These are phyloP conservation scores for Rhinopomastus cyanomelas DNA, from an alignment of 2,113 vertebrate genomes.

Conservation along the genomic window DNA sequence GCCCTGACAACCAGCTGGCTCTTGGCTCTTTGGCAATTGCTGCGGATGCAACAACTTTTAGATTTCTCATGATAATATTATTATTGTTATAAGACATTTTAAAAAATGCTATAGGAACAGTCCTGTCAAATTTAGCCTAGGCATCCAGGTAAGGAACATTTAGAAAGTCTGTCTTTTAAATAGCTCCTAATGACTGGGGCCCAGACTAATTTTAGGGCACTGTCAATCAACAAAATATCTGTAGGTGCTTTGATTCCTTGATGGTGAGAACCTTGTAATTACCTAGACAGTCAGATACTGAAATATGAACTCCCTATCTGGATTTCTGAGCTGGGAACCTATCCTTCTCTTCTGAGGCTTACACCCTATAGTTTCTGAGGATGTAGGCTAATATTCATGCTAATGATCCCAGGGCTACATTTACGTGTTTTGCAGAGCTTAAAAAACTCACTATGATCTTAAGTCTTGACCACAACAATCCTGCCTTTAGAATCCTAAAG, in stretches of 20 bases:
- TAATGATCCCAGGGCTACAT: background rate
- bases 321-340: background rate
- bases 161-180: conserved; percentile 36
- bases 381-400: background rate
- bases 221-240: background rate
- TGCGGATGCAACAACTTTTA: conserved; percentile 2
- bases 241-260: background rate
- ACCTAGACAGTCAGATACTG: background rate
- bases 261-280: background rate
- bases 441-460: background rate
- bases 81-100: conserved; percentile 11
- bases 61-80: conserved; percentile 19
- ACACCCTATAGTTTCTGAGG: background rate
- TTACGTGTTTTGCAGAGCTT: background rate
- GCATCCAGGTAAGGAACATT: background rate
- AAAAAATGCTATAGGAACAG: background rate
- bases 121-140: background rate
- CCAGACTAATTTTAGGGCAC: conserved; percentile 4
- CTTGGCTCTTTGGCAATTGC: background rate
- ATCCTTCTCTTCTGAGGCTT: background rate
- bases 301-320: background rate
- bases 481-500: background rate
- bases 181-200: background rate
- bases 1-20: conserved; percentile 69
- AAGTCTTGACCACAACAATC: background rate